Evolutionary conservation across 2,113 vertebrate genomes (phyloP).

Genomic region (Limnothrissa miodon): DNA sequence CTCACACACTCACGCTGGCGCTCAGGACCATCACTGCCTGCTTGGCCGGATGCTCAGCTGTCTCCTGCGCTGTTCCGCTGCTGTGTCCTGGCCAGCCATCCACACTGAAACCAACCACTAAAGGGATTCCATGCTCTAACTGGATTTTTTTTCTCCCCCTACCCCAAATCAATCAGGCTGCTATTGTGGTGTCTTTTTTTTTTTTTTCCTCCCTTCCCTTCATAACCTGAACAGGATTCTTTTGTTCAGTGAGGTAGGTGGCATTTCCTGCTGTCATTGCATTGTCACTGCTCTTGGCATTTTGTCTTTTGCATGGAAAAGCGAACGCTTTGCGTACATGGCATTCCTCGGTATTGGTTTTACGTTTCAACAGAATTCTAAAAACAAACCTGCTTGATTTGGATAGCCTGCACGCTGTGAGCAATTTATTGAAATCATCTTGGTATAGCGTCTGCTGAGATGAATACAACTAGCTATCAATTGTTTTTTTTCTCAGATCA

Average conservation of each 20-base stretch:
- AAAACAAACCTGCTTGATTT: background rate
- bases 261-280: constrained; percentile 15
- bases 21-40: background rate
- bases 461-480: background rate
- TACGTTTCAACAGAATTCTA: background rate
- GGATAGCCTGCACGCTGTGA: background rate
- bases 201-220: background rate
- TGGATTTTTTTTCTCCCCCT: background rate
- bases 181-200: background rate
- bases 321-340: background rate
- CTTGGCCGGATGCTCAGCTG: constrained; percentile 14
- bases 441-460: background rate
- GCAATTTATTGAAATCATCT: background rate
- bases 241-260: constrained; percentile 13
- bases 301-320: background rate
- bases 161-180: background rate
- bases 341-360: background rate
- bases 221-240: constrained; percentile 4
- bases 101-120: background rate
- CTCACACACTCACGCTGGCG: background rate
- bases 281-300: background rate
- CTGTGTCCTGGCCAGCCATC: background rate
- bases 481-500: background rate
- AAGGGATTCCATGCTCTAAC: background rate
- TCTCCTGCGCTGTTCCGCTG: background rate